A percentile compares a stretch with the other conserved stretches of the same genome.
Conservation (phyloP, 2,888 invertebrate genomes). For the Drosophila subquinaria region DNA sequence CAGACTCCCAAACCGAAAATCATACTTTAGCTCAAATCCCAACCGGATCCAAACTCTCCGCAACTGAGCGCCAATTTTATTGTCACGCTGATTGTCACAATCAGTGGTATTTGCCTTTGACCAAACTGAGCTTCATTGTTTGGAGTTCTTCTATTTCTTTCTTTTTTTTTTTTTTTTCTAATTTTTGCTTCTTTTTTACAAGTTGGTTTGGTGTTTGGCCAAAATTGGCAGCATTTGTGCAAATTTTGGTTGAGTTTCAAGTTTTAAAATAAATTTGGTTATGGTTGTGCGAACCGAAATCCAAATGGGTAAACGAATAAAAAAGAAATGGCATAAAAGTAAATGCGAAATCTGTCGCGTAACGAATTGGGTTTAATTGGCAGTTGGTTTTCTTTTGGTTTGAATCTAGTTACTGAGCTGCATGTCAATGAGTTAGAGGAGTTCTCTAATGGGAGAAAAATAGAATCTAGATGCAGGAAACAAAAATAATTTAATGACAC, state of each 20-base stretch:
- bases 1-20: constrained; percentile 22
- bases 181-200: constrained; percentile 17
- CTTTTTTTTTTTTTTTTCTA: constrained; percentile 30
- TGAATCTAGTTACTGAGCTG: constrained; percentile 10
- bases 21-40: constrained; percentile 19
- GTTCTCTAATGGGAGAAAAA: not conserved
- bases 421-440: constrained; percentile 2
- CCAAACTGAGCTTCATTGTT: constrained; percentile 68
- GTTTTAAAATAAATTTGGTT: constrained; percentile 69
- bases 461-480: not conserved
- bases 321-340: constrained; percentile 32
- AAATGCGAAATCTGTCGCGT: constrained; percentile 41
- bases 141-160: constrained; percentile 26
- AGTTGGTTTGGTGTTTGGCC: constrained; percentile 27
- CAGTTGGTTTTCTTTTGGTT: constrained; percentile 27
- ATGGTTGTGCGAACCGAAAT: constrained; percentile 50
- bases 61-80: constrained; percentile 69
- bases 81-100: constrained; percentile 78
- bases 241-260: constrained; percentile 49
- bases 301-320: constrained; percentile 12
- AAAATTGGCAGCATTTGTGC: constrained; percentile 58
- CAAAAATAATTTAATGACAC: no score
- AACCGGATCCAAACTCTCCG: constrained; percentile 27
- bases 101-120: constrained; percentile 77
- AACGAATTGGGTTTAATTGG: constrained; percentile 61